Base-by-base conservation (phyloP, 2,888 invertebrate species). In the Polyommatus icarus region DNA sequence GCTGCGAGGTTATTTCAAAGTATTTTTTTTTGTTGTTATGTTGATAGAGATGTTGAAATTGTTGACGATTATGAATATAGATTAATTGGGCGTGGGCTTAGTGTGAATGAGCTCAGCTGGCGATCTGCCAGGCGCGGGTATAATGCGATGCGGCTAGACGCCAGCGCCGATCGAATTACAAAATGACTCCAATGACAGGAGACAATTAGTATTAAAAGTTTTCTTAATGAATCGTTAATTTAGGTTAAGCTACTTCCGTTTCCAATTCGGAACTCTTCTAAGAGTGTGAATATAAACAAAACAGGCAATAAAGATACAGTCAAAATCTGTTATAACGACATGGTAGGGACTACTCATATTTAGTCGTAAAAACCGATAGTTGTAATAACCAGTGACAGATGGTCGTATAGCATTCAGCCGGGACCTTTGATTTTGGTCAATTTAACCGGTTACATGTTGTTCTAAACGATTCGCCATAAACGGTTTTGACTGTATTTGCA, bases 41-140 rank as follows among this genome's bases (percentile, higher is more conserved):
- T 79, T 79, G 80, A 80, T 80, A 79, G 79, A 78, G 61, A 61
- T 29, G 67, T 32, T 67, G 67, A 29, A 67, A 32, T 29, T 32
- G 18, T 75, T 50, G 8, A 29, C 18, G 54, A 50, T 75, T 54
- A 32, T 75, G 50, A 50, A 54, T 50, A 75, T 32, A 75, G 54
- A 75, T 50, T 29, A 50, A 50, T 90, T 89, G 86, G 83, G 83
- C 81, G 89, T 90, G 88, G 89, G 88, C 84, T 87, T 85, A 84
- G 90, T 91, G 91, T 93, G 93, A 93, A 93, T 93, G 92, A 89
- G 90, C 88, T 88, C 86, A 87, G 84, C 89, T 92, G 93, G 92
- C 92, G 82, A 83, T 83, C 82, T 82, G 88, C 92, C 92, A 93
- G 91, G 88, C 87, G 88, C 89, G 88, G 81, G 81, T 80, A 77